phyloP scores from a whole-genome alignment of 2,888 invertebrate species.

The Salpingus planirostris region DNA sequence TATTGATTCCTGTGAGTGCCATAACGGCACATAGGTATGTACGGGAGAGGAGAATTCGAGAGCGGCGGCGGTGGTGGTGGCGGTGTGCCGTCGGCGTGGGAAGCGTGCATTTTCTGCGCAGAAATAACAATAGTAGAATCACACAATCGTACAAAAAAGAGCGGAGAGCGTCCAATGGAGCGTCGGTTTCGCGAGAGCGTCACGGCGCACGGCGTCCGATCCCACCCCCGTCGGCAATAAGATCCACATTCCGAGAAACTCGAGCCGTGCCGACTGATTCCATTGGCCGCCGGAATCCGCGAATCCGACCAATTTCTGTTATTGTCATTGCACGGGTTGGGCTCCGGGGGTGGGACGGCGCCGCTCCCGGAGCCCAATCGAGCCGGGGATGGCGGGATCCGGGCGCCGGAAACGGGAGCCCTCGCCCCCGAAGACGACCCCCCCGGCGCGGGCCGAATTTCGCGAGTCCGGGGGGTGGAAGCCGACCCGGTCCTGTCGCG shows the following conservation, averaged over 20 bases:
- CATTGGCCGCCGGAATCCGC: conserved; percentile 37
- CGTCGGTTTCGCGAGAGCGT: conserved; percentile 27
- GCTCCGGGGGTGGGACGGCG: conserved; percentile 18
- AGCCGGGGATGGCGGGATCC: not conserved
- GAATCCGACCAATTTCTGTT: conserved; percentile 41
- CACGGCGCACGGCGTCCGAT: conserved; percentile 33
- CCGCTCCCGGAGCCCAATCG: not conserved
- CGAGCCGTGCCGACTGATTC: conserved; percentile 35
- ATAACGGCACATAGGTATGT: no score
- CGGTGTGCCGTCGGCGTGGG: no score
- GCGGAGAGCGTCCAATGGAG: conserved; percentile 32
- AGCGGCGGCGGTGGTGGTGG: no score
- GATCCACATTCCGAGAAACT: conserved; percentile 41
- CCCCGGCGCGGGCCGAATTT: not conserved
- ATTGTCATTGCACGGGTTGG: conserved; percentile 39
- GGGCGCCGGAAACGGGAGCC: not conserved
- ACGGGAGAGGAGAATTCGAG: no score
- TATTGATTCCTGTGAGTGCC: no score
- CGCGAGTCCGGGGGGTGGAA: conserved; percentile 5
- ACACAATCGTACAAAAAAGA: conserved; percentile 31
- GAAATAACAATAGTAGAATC: conserved; percentile 25
- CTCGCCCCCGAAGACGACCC: not conserved
- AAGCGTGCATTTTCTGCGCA: conserved; percentile 18
- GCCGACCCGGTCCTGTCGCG: no score
- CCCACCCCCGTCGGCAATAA: conserved; percentile 38